Conservation (phyloP, 2,113 vertebrate species). For the Todiramphus chloris region DNA sequence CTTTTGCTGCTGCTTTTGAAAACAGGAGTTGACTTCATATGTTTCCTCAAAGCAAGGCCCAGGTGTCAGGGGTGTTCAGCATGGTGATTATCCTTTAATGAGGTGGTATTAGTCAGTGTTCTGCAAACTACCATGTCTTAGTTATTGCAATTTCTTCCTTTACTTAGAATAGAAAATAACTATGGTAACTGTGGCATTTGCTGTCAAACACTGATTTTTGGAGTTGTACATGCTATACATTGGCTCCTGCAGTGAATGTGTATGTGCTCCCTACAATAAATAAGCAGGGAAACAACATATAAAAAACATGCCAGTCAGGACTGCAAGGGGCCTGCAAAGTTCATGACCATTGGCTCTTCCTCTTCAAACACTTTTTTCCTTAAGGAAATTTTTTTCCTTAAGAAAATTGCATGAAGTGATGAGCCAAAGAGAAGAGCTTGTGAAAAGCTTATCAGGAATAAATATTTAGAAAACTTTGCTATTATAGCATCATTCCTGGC, state of each 20-base stretch:
- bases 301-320: not conserved
- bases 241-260: not conserved
- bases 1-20: not conserved
- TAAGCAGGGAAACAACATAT: not conserved
- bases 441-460: slow-evolving; percentile 43
- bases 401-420: slow-evolving; percentile 24
- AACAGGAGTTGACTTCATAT: not conserved
- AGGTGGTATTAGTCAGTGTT: not conserved
- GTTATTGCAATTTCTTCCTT: not conserved
- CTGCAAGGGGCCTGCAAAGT: not conserved
- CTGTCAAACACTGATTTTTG: not conserved
- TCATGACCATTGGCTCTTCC: slow-evolving; percentile 3
- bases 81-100: not conserved
- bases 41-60: not conserved
- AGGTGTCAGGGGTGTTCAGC: not conserved
- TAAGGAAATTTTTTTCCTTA: slow-evolving; percentile 18
- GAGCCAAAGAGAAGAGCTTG: not conserved
- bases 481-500: slow-evolving; percentile 18
- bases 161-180: not conserved
- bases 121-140: not conserved
- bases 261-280: not conserved
- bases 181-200: not conserved
- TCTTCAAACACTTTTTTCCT: not conserved
- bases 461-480: slow-evolving; percentile 51
- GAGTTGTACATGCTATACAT: not conserved